Conservation (phyloP, 2,888 invertebrate genomes). For the Parnassius glacialis region DNA sequence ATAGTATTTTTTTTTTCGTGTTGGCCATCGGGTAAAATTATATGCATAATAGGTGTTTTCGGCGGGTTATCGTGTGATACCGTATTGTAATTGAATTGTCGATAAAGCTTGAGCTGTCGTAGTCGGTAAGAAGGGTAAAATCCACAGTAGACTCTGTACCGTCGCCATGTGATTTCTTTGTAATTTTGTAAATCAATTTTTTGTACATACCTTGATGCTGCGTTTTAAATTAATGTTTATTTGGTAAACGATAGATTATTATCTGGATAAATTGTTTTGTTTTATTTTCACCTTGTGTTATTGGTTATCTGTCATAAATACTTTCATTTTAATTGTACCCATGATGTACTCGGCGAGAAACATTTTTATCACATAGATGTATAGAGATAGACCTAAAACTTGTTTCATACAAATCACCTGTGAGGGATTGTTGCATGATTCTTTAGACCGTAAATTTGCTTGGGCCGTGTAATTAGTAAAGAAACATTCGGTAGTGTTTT, state of each 20-base stretch:
- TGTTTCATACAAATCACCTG: conserved; percentile 44
- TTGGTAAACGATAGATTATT: conserved; percentile 67
- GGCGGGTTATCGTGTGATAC: conserved; percentile 74
- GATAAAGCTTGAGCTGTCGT: conserved; percentile 75
- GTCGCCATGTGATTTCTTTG: conserved; percentile 77
- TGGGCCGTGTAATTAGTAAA: conserved; percentile 70
- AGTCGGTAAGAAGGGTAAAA: conserved; percentile 74
- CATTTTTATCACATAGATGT: conserved; percentile 29
- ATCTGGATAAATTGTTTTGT: conserved; percentile 64
- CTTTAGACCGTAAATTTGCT: conserved; percentile 54
- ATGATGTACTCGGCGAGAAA: conserved; percentile 25
- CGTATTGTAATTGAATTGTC: conserved; percentile 71
- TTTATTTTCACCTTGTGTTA: conserved; percentile 49
- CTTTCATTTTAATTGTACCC: conserved; percentile 38
- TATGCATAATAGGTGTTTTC: conserved; percentile 73
- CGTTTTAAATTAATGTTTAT: conserved; percentile 52
- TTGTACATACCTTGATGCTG: conserved; percentile 74
- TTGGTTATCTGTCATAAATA: conserved; percentile 33
- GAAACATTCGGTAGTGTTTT: conserved; percentile 69
- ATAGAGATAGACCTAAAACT: conserved; percentile 41
- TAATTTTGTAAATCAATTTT: conserved; percentile 80
- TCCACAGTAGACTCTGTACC: conserved; percentile 74
- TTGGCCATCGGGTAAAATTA: conserved; percentile 65
- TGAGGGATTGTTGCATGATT: conserved; percentile 49
- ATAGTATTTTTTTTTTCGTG: conserved; percentile 62